phyloP scores from a whole-genome alignment of 2,888 invertebrate species.

The Athripsodes cinereus region DNA sequence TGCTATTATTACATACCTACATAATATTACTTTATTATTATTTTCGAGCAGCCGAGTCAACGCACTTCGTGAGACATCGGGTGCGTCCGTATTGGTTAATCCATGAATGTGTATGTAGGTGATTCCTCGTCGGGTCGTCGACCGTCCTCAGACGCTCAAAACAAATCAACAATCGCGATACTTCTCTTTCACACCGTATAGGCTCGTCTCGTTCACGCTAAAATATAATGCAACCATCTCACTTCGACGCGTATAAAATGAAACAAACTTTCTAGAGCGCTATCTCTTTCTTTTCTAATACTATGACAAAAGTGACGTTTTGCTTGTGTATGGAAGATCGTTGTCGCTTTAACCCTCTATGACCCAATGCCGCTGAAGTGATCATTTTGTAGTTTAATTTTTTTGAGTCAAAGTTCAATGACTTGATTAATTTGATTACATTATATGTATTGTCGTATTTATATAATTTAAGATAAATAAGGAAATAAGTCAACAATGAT shows the following conservation, averaged over 20 bases:
- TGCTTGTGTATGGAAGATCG: too few relatives aligned
- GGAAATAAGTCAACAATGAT: neutral
- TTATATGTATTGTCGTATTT: neutral
- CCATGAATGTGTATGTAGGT: conserved; percentile 25
- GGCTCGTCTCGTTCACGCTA: neutral
- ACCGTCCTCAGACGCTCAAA: conserved; percentile 23
- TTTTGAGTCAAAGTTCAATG: neutral
- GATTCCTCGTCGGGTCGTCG: conserved; percentile 23
- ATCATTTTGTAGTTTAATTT: neutral
- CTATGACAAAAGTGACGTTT: too few relatives aligned
- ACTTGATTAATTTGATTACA: neutral
- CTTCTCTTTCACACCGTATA: conserved; percentile 7
- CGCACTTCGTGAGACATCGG: conserved; percentile 8
- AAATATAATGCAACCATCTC: neutral
- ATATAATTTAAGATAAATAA: neutral
- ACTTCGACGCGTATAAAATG: neutral
- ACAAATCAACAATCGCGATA: conserved; percentile 1
- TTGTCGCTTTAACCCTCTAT: neutral
- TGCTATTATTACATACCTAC: too few relatives aligned
- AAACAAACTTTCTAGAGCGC: neutral
- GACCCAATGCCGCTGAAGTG: neutral
- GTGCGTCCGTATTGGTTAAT: conserved; percentile 8
- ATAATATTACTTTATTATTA: too few relatives aligned
- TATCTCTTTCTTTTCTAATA: too few relatives aligned
- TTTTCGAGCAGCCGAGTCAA: conserved; percentile 17